A percentile compares a stretch with the other conserved stretches of the same genome.
Conservation (phyloP, 2,113 vertebrate species). For the Mirounga angustirostris region DNA sequence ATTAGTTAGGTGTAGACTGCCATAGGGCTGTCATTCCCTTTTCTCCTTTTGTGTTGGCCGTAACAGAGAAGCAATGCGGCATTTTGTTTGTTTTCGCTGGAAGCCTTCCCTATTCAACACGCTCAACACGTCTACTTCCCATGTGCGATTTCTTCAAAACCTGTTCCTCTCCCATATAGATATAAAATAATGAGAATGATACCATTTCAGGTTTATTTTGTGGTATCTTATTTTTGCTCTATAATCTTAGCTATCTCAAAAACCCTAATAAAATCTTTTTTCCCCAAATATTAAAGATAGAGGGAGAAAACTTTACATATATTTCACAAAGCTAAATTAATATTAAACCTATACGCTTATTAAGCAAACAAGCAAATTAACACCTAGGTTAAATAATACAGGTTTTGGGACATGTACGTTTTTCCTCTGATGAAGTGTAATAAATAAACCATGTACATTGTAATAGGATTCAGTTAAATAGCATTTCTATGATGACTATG, state of each 20-base stretch:
- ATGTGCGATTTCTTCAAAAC: neutral
- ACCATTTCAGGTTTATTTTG: neutral
- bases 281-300: neutral
- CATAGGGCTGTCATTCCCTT: neutral
- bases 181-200: neutral
- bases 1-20: neutral
- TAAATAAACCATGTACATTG: slow-evolving; percentile 26
- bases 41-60: neutral
- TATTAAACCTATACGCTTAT: neutral
- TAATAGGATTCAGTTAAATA: slow-evolving; percentile 55
- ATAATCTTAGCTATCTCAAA: neutral
- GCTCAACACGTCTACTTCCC: neutral
- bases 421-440: neutral
- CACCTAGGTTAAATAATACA: slow-evolving; percentile 46
- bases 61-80: neutral
- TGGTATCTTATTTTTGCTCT: slow-evolving; percentile 37
- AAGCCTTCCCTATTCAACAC: neutral
- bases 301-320: neutral
- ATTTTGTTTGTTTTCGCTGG: neutral
- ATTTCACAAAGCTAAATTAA: slow-evolving; percentile 43
- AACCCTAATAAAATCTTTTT: neutral
- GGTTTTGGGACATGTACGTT: slow-evolving; percentile 20
- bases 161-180: neutral
- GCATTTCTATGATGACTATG: slow-evolving; percentile 28
- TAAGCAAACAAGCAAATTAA: neutral